Base-by-base conservation (phyloP, 2,888 invertebrate genomes). In the Heliconius erato region DNA sequence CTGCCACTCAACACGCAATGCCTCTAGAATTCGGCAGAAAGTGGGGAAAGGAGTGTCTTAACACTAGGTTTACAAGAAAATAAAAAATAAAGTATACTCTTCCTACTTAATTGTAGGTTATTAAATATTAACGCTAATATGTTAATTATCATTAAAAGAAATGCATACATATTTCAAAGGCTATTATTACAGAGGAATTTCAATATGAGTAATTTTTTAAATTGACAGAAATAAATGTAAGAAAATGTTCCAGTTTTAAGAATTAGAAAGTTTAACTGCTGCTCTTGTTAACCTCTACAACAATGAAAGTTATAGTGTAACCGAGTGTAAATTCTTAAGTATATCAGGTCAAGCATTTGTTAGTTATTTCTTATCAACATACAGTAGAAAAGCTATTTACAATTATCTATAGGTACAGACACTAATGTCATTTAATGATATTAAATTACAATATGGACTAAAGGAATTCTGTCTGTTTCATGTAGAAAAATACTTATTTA, bases 361-460 rank as follows among this genome's bases (percentile, higher is more conserved):
- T 72, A 72, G 44, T 44, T 26, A 26, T 49, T 28, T 49, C 19
- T 44, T 72, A 72, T 49, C 44, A 72, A 44, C 28, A 19, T 28
- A 67, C 23, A 67, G 44, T 78, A 67, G 6, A 67, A 78, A 44
- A 78, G 28, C 67, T 78, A 78, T 78, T 78, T 78, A 78, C 67
- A 78, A 78, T 78, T 67, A 78, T 65, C 67, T 78, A 67, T 26
- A n/a, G n/a, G n/a, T n/a, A 44, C 49, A 67, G 35, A 63, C 35
- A 32, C n/a, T 16, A 76, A 76, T 35, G 35, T 26, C 63, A 35
- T 54, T 28, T 59, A 59, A 59, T 35, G 76, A 14, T 63, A 59
- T 63, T 35, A 76, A 54, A 76, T 74, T 32, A 59, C 32, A 63
- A 63, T 76, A 63, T n/a, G 23, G 32, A 7, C 32, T 63, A n/a